Conservation (phyloP, 2,797 vertebrate genomes). For the Pseudotriccus pelzelni region DNA sequence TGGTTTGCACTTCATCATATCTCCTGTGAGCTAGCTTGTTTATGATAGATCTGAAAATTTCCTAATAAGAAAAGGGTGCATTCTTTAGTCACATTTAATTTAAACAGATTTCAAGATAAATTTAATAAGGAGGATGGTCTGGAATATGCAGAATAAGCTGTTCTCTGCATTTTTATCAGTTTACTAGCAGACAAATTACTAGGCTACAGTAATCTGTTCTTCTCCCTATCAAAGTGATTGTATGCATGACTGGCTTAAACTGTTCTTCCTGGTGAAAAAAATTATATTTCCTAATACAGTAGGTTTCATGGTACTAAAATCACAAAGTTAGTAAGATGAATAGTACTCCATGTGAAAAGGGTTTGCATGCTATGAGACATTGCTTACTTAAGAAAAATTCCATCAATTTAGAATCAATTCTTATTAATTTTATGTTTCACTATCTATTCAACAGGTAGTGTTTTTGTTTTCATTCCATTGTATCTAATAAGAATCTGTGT, state of each 20-base stretch:
- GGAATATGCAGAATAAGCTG: neutral
- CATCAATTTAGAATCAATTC: neutral
- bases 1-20: neutral
- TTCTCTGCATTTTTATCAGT: neutral
- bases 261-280: neutral
- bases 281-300: neutral
- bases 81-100: constrained; percentile 28
- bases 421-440: neutral
- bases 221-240: neutral
- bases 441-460: neutral
- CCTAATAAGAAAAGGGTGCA: neutral
- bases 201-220: neutral
- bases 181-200: neutral
- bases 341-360: neutral
- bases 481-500: neutral
- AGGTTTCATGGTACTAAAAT: neutral
- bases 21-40: constrained; percentile 6
- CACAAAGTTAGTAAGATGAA: neutral
- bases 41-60: constrained; percentile 27
- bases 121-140: neutral
- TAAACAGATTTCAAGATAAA: constrained; percentile 11
- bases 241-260: neutral
- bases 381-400: neutral
- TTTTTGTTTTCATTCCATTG: neutral
- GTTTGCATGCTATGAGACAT: neutral